Evolutionary conservation across 2,888 invertebrate species (phyloP).

Genomic region (Melolontha melolontha): DNA sequence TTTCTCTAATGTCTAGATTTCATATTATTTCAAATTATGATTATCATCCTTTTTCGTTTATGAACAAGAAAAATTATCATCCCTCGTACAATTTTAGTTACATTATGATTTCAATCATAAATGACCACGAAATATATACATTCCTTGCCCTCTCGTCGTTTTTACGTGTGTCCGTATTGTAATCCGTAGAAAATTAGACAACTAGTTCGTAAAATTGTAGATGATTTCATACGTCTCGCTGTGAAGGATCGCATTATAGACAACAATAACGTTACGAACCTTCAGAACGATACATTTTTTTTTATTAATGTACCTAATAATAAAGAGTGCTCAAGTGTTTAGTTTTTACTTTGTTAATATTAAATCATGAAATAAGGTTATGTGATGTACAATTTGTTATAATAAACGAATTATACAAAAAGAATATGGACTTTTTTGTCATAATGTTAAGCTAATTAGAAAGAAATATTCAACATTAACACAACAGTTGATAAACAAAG

Average conservation of each 20-base stretch:
- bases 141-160: slow-evolving; percentile 32
- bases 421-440: too few relatives aligned
- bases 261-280: background rate
- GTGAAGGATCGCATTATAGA: background rate
- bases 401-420: slow-evolving; percentile 40
- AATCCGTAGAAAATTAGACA: slow-evolving; percentile 24
- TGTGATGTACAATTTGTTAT: slow-evolving; percentile 49
- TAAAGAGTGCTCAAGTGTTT: slow-evolving; percentile 47
- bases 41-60: background rate
- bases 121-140: slow-evolving; percentile 15
- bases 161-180: slow-evolving; percentile 1
- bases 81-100: background rate
- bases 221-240: slow-evolving; percentile 11
- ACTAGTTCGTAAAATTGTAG: slow-evolving; percentile 24
- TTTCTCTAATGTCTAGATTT: too few relatives aligned
- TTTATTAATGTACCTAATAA: slow-evolving; percentile 34
- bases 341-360: slow-evolving; percentile 45
- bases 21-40: too few relatives aligned
- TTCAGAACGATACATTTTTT: slow-evolving; percentile 11
- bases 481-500: too few relatives aligned
- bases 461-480: too few relatives aligned
- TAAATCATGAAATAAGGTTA: slow-evolving; percentile 45
- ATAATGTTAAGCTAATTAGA: too few relatives aligned
- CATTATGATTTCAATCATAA: background rate
- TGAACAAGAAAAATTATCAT: too few relatives aligned